Percentiles rank a stretch among this genome's conserved stretches.
Conservation (phyloP, 2,113 vertebrate species). For the Ictalurus furcatus region DNA sequence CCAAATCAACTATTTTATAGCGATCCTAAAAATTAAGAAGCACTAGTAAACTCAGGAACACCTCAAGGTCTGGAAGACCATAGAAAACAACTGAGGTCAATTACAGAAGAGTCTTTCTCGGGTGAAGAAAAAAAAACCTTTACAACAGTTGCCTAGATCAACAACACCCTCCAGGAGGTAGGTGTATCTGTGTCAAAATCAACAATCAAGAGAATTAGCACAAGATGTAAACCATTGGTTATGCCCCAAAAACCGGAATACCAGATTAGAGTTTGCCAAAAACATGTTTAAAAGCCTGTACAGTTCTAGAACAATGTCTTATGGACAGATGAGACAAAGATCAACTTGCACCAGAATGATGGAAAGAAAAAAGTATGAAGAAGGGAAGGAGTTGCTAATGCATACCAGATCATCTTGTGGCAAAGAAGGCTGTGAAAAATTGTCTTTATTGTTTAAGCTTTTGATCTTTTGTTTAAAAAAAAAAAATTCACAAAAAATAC, state of each 20-base stretch:
- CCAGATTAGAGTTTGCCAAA: background rate
- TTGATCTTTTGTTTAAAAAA: too few relatives aligned
- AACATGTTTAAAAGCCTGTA: background rate
- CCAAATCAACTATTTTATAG: background rate
- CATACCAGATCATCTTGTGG: background rate
- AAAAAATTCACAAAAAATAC: too few relatives aligned
- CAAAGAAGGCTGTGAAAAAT: too few relatives aligned
- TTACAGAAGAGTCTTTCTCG: background rate
- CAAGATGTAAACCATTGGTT: background rate
- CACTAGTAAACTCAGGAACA: background rate
- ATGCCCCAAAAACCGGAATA: background rate
- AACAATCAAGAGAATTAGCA: background rate
- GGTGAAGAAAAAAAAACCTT: background rate
- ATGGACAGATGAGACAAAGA: background rate
- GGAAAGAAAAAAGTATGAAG: too few relatives aligned
- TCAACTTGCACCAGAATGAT: background rate
- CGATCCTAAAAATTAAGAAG: background rate
- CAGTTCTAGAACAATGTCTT: background rate
- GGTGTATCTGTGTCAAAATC: background rate
- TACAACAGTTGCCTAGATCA: background rate
- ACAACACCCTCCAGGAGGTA: background rate
- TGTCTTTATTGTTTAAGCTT: too few relatives aligned
- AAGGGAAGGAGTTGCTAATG: background rate
- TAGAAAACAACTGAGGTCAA: background rate
- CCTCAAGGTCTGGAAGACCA: background rate